Percentiles rank a stretch among this genome's conserved stretches.
Conservation (phyloP, 2,888 invertebrate genomes). For the Phragmatobia fuliginosa region DNA sequence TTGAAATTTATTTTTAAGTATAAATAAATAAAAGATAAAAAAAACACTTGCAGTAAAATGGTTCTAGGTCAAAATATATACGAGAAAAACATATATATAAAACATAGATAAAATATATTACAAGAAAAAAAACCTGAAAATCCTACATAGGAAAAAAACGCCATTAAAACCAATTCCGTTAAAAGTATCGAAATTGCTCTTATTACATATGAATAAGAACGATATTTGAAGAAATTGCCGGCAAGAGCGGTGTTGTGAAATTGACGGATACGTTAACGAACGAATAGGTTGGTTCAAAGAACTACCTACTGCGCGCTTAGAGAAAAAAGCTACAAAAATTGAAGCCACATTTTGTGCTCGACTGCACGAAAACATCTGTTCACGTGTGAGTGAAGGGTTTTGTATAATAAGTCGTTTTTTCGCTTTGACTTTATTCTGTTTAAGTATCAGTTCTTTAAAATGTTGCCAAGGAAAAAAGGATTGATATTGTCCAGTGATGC, state of each 20-base stretch:
- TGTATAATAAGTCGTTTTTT: conserved; percentile 45
- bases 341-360: conserved; percentile 66
- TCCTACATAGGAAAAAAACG: background rate
- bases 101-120: conserved; percentile 17
- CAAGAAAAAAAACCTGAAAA: conserved; percentile 25
- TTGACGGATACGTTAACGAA: conserved; percentile 64
- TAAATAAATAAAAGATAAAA: background rate
- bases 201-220: conserved; percentile 25
- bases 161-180: background rate
- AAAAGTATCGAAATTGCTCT: background rate
- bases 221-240: conserved; percentile 10
- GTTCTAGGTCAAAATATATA: too few relatives aligned
- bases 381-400: conserved; percentile 47
- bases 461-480: background rate
- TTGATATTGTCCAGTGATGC: too few relatives aligned
- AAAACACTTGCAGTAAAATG: too few relatives aligned
- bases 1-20: too few relatives aligned
- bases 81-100: too few relatives aligned
- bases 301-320: conserved; percentile 54
- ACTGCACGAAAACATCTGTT: conserved; percentile 67
- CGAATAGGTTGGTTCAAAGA: conserved; percentile 72
- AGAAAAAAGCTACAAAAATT: conserved; percentile 65
- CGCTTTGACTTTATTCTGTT: conserved; percentile 28
- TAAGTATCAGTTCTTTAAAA: conserved; percentile 23
- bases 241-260: conserved; percentile 34